Base-by-base conservation (phyloP, 2,797 vertebrate species). In the Graptemys geographica region DNA sequence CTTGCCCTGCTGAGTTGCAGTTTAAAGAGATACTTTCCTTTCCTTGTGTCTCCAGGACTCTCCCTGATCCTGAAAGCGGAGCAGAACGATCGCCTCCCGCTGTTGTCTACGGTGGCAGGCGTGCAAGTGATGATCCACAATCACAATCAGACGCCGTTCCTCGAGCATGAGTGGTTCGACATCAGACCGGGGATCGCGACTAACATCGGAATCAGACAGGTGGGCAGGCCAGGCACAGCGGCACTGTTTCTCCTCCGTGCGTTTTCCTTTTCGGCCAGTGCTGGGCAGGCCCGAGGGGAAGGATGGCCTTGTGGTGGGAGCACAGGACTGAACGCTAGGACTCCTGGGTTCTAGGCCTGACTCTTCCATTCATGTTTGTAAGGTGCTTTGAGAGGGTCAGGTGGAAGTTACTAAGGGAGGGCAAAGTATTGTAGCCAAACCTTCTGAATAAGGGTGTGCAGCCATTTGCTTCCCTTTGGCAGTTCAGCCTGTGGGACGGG, bases 151-250 rank as follows among this genome's bases (percentile, higher is more conserved):
- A 92, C 93, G 0, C 97, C 98, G 0, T 98, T 98, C 93, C 94
- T 98, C 10, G 98, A 98, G 90, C 97, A 98, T 1, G 96, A 92
- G 33, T 97, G 97, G 78, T 98, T 98, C 79, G 97, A 97, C 86
- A 84, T 98, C 88, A 91, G 97, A 25, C 98, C 98, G 0, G 98
- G 98, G 27, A 98, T 97, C 0, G 97, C 98, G 76, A 98, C 97
- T 9, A 97, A 97, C 79, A 92, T 98, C 0, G 90, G 94, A 79
- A 97, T 98, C 37, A 86, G 81, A 82, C 97, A 98, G 97, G 98
- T 98, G 11, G 52, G 94, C 6, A 1, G 0, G 23, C 15, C 80
- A 12, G 33, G 33, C 74, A 47, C 89, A 25, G 4, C 79, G 31
- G 85, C 55, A 0, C 19, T 37, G 3, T 41, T 65, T 47, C 16